phyloP scores from a whole-genome alignment of 30 jellyfish, hydroid and myxozoan species.

The Hydra vulgaris region DNA sequence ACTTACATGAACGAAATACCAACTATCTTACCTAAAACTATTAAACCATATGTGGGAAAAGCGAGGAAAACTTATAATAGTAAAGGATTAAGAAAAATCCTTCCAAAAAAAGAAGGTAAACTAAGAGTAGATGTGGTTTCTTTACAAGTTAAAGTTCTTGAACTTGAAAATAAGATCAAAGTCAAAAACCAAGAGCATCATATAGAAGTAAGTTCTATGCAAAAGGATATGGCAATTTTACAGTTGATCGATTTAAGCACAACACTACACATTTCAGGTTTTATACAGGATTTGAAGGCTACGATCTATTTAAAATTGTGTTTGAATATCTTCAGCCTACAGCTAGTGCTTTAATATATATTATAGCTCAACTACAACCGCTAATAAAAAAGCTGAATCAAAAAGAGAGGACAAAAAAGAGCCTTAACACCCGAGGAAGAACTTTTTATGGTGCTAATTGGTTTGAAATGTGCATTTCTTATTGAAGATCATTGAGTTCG shows the following conservation, averaged over 20 bases:
- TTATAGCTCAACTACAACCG: background rate
- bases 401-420: slow-evolving; percentile 37
- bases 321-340: slow-evolving; percentile 17
- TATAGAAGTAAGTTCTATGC: background rate
- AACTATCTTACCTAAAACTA: slow-evolving; percentile 25
- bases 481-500: slow-evolving; percentile 30
- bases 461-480: slow-evolving; percentile 27
- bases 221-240: background rate
- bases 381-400: background rate
- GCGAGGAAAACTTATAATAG: background rate
- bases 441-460: slow-evolving; percentile 28
- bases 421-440: slow-evolving; percentile 33
- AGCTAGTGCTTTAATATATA: background rate
- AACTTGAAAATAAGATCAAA: no score
- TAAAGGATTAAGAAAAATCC: background rate
- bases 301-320: slow-evolving; percentile 21
- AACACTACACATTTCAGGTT: slow-evolving; percentile 12
- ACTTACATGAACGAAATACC: slow-evolving; percentile 11
- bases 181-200: background rate
- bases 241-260: slow-evolving; percentile 11
- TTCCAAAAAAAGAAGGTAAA: background rate
- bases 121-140: background rate
- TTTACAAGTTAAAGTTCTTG: background rate
- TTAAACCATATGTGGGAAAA: background rate
- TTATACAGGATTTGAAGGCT: slow-evolving; percentile 30